A percentile compares a stretch with the other conserved stretches of the same genome.
These are phyloP conservation scores for Diorhabda elongata DNA, from an alignment of 1,140 invertebrate species.

Conservation along the genomic window DNA sequence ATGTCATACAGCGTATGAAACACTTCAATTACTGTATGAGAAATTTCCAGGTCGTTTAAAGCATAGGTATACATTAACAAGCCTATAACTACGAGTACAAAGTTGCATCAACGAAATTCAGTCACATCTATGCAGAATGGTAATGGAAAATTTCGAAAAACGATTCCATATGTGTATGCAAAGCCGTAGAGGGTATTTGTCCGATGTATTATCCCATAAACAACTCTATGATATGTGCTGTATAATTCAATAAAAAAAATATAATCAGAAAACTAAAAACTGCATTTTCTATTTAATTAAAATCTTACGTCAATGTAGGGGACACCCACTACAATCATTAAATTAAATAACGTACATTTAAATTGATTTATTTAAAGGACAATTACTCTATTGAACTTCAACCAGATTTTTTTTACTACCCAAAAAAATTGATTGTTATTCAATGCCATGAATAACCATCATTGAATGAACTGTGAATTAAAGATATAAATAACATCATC, in stretches of 20 bases:
- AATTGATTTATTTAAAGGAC: too few species aligned
- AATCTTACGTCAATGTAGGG: too few species aligned
- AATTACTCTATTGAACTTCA: too few species aligned
- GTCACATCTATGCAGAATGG: constrained; percentile 4
- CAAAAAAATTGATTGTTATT: too few species aligned
- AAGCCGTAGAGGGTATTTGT: constrained; percentile 1
- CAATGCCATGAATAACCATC: too few species aligned
- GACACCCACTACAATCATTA: too few species aligned
- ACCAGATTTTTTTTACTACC: too few species aligned
- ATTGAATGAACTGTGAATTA: too few species aligned
- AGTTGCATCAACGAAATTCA: constrained; percentile 5
- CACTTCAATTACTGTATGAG: not conserved
- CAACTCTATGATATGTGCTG: not conserved
- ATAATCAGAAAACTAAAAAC: too few species aligned
- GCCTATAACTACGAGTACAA: not conserved
- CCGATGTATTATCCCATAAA: not conserved
- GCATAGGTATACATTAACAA: not conserved
- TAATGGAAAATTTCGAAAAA: not conserved
- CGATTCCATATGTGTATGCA: not conserved
- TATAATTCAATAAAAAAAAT: not conserved
- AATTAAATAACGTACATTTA: too few species aligned
- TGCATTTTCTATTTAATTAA: too few species aligned
- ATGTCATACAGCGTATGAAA: not conserved
- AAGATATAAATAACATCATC: too few species aligned
- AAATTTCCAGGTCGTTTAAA: not conserved